phyloP scores from a whole-genome alignment of 2,888 invertebrate species.

The Drosophila nr. medialis region DNA sequence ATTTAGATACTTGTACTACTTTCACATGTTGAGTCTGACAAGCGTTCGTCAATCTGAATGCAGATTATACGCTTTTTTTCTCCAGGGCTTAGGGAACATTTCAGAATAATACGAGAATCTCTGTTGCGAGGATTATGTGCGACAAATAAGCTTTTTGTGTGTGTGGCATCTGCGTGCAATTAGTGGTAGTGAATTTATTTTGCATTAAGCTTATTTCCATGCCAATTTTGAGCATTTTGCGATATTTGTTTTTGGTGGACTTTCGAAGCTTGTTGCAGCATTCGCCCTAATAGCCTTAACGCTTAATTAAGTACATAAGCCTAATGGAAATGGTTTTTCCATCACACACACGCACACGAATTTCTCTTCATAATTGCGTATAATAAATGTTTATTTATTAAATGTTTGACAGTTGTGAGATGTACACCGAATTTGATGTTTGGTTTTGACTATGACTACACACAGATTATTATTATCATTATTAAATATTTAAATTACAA shows the following conservation, averaged over 20 bases:
- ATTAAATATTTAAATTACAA: slow-evolving; percentile 15
- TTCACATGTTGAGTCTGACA: slow-evolving; percentile 42
- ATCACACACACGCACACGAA: slow-evolving; percentile 3
- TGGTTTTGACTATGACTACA: slow-evolving; percentile 3
- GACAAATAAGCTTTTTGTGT: slow-evolving; percentile 3
- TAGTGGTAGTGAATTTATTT: slow-evolving; percentile 56
- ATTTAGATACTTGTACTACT: slow-evolving; percentile 8
- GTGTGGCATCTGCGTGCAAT: slow-evolving; percentile 49
- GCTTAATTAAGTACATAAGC: slow-evolving; percentile 53
- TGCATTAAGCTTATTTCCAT: slow-evolving; percentile 56
- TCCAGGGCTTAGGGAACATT: slow-evolving; percentile 17
- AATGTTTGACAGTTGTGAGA: background rate
- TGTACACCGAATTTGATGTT: background rate
- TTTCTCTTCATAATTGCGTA: background rate
- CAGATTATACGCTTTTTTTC: slow-evolving; percentile 42
- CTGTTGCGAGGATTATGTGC: slow-evolving; percentile 33
- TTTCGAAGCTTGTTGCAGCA: slow-evolving; percentile 16
- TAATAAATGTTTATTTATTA: slow-evolving; percentile 19
- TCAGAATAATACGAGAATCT: slow-evolving; percentile 21
- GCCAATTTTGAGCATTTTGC: slow-evolving; percentile 11
- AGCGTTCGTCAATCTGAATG: slow-evolving; percentile 51
- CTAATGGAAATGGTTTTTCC: slow-evolving; percentile 54
- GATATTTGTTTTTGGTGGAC: slow-evolving; percentile 23
- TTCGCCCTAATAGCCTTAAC: slow-evolving; percentile 49
- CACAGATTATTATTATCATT: background rate